These are phyloP conservation scores for Phrynocephalus guinanensis DNA, from an alignment of 2,797 vertebrate species.

Conservation along the genomic window DNA sequence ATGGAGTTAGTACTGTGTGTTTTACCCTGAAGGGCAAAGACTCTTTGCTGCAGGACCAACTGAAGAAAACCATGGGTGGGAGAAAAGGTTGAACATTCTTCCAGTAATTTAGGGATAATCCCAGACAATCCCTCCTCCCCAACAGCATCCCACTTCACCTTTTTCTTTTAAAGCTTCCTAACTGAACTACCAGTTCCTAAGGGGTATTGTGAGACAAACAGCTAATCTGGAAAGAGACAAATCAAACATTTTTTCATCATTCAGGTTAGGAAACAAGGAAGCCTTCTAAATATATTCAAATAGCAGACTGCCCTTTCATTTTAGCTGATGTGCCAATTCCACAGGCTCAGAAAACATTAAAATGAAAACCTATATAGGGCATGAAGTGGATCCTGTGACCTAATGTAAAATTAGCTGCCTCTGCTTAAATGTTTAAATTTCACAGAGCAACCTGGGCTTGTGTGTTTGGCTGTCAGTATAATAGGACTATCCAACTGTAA, in stretches of 20 bases:
- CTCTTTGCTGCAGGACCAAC: too few relatives aligned
- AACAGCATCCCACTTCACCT: neutral
- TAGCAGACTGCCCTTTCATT: neutral
- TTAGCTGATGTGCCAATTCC: constrained; percentile 24
- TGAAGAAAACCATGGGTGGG: neutral
- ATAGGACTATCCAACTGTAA: constrained; percentile 21
- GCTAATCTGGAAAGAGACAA: constrained; percentile 1
- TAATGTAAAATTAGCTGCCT: constrained; percentile 15
- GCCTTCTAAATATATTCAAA: neutral
- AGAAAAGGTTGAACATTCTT: too few relatives aligned
- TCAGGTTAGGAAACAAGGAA: neutral
- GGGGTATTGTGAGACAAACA: neutral
- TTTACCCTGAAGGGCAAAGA: constrained; percentile 1
- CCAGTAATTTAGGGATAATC: neutral
- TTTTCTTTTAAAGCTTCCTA: neutral
- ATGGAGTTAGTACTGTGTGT: neutral
- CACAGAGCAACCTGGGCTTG: neutral
- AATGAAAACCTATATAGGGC: constrained; percentile 1
- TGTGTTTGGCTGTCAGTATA: constrained; percentile 16
- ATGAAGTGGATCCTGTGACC: constrained; percentile 2
- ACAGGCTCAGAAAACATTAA: constrained; percentile 11
- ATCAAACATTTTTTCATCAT: neutral
- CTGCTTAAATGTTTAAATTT: constrained; percentile 5
- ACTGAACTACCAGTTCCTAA: constrained; percentile 15
- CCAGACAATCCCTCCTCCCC: neutral